A percentile compares a stretch with the other conserved stretches of the same genome.
phyloP scores from a whole-genome alignment of 1,140 invertebrate species.

The Drosophila kikkawai region DNA sequence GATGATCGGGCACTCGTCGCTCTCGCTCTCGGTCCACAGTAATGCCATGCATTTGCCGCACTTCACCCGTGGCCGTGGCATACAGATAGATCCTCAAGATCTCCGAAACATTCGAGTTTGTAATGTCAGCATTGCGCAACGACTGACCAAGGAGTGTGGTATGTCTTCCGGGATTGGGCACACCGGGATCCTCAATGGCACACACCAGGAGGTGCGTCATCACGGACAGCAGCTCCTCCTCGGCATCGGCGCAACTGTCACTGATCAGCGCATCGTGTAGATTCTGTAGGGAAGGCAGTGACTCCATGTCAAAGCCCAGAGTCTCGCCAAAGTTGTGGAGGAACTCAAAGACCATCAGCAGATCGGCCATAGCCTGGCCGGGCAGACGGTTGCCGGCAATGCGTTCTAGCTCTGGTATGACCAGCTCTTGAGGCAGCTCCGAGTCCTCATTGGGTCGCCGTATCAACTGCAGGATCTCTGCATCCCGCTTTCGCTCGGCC shows the following conservation, averaged over 20 bases:
- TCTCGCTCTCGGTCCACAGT: conserved; percentile 91
- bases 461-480: conserved; percentile 93
- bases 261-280: conserved; percentile 94
- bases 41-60: conserved; percentile 91
- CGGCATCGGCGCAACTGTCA: conserved; percentile 89
- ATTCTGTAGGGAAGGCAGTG: conserved; percentile 93
- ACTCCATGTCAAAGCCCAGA: conserved; percentile 96
- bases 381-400: conserved; percentile 93
- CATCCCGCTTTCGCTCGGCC: conserved; percentile 92
- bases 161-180: conserved; percentile 94
- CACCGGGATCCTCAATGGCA: conserved; percentile 97
- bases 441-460: conserved; percentile 95
- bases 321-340: conserved; percentile 97
- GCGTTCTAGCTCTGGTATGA: conserved; percentile 91
- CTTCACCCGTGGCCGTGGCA: conserved; percentile 93
- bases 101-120: conserved; percentile 96
- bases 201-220: conserved; percentile 95
- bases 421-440: conserved; percentile 90
- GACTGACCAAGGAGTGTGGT: conserved; percentile 96
- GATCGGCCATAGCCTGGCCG: conserved; percentile 95
- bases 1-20: conserved; percentile 91
- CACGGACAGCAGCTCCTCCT: conserved; percentile 94
- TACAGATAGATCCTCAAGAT: conserved; percentile 95
- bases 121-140: conserved; percentile 95
- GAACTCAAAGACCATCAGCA: conserved; percentile 97